Percentiles rank a stretch among this genome's conserved stretches.
Evolutionary conservation across 2,888 invertebrate genomes (phyloP).

Genomic region (Monoplex corrugatus): DNA sequence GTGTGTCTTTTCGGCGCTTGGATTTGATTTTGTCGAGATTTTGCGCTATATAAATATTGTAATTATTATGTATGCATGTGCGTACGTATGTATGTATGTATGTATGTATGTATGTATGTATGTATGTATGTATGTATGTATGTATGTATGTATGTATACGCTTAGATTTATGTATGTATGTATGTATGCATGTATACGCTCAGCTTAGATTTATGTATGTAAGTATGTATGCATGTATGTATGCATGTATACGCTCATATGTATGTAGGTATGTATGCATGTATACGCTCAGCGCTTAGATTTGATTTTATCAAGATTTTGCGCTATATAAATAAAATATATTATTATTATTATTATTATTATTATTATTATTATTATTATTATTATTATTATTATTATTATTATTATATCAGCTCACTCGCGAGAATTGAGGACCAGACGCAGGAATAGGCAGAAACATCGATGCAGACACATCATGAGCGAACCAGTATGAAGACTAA

Average conservation of each 20-base stretch:
- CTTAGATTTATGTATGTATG: too few relatives aligned
- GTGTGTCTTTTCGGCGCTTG: neutral
- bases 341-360: too few relatives aligned
- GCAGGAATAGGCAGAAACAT: too few relatives aligned
- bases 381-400: neutral
- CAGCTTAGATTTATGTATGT: too few relatives aligned
- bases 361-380: too few relatives aligned
- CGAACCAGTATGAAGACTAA: too few relatives aligned
- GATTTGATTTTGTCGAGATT: neutral
- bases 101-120: conserved; percentile 7
- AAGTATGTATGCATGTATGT: neutral
- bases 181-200: neutral
- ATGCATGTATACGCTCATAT: neutral
- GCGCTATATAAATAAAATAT: too few relatives aligned
- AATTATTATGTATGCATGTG: neutral
- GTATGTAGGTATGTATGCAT: neutral
- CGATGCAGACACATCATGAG: too few relatives aligned
- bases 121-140: neutral
- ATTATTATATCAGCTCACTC: too few relatives aligned
- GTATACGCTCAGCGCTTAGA: too few relatives aligned
- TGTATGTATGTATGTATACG: neutral
- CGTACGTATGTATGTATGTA: neutral
- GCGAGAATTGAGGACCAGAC: too few relatives aligned
- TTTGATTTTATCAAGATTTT: too few relatives aligned
- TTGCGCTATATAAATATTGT: neutral